Conservation (phyloP, 2,797 vertebrate genomes). For the Jordanella pulchra region DNA sequence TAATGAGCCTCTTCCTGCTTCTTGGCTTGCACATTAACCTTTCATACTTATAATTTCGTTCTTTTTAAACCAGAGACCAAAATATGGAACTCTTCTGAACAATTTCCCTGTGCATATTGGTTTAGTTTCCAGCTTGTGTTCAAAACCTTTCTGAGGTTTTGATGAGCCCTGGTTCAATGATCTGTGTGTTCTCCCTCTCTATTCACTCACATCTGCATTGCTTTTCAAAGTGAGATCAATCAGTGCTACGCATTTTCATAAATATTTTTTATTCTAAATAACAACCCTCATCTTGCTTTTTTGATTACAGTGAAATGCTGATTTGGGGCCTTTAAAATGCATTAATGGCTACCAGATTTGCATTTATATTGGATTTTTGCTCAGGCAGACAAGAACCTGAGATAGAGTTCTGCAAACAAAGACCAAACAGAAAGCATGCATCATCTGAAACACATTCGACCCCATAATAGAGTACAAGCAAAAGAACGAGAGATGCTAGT, state of each 20-base stretch:
- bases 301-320: conserved; percentile 80
- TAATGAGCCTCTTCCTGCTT: conserved; percentile 12
- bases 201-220: conserved; percentile 42
- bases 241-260: conserved; percentile 72
- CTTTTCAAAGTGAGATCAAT: conserved; percentile 71
- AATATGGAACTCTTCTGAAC: conserved; percentile 1
- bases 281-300: conserved; percentile 67
- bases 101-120: neutral
- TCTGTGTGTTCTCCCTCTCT: conserved; percentile 34
- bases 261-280: conserved; percentile 80
- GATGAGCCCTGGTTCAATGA: conserved; percentile 41
- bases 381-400: conserved; percentile 69
- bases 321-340: conserved; percentile 81
- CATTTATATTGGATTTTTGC: conserved; percentile 86
- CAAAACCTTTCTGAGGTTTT: conserved; percentile 36
- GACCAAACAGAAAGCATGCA: conserved; percentile 68
- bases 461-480: conserved; percentile 72
- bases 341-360: conserved; percentile 82
- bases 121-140: conserved; percentile 32
- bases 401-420: conserved; percentile 76
- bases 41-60: neutral
- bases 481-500: conserved; percentile 56
- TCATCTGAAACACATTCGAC: conserved; percentile 75
- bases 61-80: neutral
- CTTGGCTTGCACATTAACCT: conserved; percentile 2